These are phyloP conservation scores for Disparrhopalites patrizii DNA, from an alignment of 2,888 invertebrate species.

Conservation along the genomic window DNA sequence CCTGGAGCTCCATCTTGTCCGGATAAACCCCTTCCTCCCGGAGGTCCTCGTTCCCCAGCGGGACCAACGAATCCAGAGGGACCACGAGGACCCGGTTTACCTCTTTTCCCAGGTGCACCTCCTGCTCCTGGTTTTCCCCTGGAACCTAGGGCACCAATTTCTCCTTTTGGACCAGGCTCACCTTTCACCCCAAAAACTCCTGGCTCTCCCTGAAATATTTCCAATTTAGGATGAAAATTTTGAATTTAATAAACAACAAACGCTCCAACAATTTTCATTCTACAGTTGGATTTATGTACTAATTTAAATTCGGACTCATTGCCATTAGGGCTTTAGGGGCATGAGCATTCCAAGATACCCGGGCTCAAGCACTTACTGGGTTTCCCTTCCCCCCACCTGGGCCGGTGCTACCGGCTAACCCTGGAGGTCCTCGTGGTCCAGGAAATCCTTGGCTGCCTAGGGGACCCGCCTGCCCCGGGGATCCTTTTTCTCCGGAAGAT, in stretches of 20 bases:
- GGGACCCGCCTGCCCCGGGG: slow-evolving; percentile 66
- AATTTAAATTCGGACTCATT: too few relatives aligned
- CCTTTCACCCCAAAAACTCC: slow-evolving; percentile 79
- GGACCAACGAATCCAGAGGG: slow-evolving; percentile 71
- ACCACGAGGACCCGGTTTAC: slow-evolving; percentile 72
- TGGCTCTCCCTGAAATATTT: slow-evolving; percentile 67
- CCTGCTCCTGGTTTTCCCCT: slow-evolving; percentile 69
- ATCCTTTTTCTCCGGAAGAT: slow-evolving; percentile 72
- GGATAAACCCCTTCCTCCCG: slow-evolving; percentile 62
- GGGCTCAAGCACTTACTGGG: slow-evolving; percentile 61
- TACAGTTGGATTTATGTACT: too few relatives aligned
- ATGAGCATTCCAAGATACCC: too few relatives aligned
- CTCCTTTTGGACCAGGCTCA: slow-evolving; percentile 71
- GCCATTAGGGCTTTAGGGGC: too few relatives aligned
- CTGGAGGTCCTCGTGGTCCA: slow-evolving; percentile 71
- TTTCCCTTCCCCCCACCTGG: slow-evolving; percentile 70
- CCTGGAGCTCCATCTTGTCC: slow-evolving; percentile 71
- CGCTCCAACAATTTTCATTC: too few relatives aligned
- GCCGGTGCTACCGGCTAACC: slow-evolving; percentile 68
- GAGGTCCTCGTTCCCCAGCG: slow-evolving; percentile 61
- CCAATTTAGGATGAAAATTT: too few relatives aligned
- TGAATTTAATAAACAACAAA: too few relatives aligned
- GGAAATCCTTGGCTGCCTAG: slow-evolving; percentile 77
- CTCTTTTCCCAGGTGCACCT: slow-evolving; percentile 76
- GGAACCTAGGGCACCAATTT: slow-evolving; percentile 67